These are phyloP conservation scores for Drosophila erecta DNA, from an alignment of 1,140 invertebrate genomes.

Conservation along the genomic window DNA sequence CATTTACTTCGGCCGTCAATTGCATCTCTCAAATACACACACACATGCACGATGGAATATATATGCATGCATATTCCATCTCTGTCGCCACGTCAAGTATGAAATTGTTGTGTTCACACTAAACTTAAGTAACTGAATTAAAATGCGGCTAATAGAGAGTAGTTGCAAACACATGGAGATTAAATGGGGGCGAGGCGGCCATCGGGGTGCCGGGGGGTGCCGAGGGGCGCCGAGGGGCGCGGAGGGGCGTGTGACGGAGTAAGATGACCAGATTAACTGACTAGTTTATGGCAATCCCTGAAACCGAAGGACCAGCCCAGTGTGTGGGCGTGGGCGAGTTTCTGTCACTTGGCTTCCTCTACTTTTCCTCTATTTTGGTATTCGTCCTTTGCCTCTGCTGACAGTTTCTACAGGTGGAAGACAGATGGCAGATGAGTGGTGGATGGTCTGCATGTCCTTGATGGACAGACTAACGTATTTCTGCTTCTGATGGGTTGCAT, in stretches of 20 bases:
- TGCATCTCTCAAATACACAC: not conserved
- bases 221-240: not conserved
- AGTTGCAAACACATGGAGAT: constrained; percentile 72
- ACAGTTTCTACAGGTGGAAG: constrained; percentile 49
- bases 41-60: not conserved
- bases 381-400: constrained; percentile 14
- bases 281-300: constrained; percentile 51
- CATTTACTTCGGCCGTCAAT: not conserved
- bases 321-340: constrained; percentile 26
- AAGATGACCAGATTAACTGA: constrained; percentile 53
- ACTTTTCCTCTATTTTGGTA: not conserved
- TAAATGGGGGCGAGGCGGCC: constrained; percentile 15
- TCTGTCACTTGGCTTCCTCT: constrained; percentile 55
- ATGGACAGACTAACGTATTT: constrained; percentile 39
- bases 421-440: constrained; percentile 20
- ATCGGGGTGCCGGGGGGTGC: too few species aligned
- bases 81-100: constrained; percentile 66
- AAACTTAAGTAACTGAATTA: constrained; percentile 83
- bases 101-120: constrained; percentile 83
- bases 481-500: constrained; percentile 29
- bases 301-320: constrained; percentile 18
- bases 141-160: constrained; percentile 82
- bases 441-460: constrained; percentile 7
- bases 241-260: constrained; percentile 25
- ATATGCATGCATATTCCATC: not conserved